These are phyloP conservation scores for Linurgus olivaceus DNA, from an alignment of 2,797 vertebrate species.

Conservation along the genomic window DNA sequence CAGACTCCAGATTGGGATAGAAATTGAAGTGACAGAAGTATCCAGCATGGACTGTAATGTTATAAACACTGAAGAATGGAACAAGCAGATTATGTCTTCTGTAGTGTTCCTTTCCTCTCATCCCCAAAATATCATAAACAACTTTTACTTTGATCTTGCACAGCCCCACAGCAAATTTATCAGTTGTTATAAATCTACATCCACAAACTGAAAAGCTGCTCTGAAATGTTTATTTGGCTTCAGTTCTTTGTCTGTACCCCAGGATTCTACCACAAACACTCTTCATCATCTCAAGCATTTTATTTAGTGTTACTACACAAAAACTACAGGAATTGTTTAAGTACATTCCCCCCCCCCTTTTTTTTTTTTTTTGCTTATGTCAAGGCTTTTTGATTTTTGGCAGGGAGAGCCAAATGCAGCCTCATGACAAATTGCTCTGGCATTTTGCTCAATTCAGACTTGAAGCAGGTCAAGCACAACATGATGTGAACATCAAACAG, in stretches of 20 bases:
- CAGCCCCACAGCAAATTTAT: not conserved
- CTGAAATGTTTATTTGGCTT: conserved; percentile 31
- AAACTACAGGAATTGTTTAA: not conserved
- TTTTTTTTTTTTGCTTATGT: not conserved
- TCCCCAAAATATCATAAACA: conserved; percentile 27
- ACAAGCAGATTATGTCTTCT: not conserved
- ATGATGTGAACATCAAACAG: not conserved
- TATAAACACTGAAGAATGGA: conserved; percentile 11
- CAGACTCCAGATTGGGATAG: not conserved
- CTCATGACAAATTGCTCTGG: not conserved
- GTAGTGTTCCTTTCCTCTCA: conserved; percentile 19
- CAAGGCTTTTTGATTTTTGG: not conserved
- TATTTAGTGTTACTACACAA: not conserved
- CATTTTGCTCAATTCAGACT: not conserved
- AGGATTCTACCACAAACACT: not conserved
- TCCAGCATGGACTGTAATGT: not conserved
- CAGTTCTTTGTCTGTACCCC: not conserved
- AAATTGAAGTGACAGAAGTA: not conserved
- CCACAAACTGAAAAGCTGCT: not conserved
- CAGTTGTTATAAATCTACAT: not conserved
- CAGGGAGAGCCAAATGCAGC: not conserved
- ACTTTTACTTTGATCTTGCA: conserved; percentile 20
- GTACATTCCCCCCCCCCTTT: not conserved
- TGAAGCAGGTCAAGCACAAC: not conserved
- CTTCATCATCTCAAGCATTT: not conserved